phyloP scores from a whole-genome alignment of 2,113 vertebrate species.

The Entomyzon cyanotis region DNA sequence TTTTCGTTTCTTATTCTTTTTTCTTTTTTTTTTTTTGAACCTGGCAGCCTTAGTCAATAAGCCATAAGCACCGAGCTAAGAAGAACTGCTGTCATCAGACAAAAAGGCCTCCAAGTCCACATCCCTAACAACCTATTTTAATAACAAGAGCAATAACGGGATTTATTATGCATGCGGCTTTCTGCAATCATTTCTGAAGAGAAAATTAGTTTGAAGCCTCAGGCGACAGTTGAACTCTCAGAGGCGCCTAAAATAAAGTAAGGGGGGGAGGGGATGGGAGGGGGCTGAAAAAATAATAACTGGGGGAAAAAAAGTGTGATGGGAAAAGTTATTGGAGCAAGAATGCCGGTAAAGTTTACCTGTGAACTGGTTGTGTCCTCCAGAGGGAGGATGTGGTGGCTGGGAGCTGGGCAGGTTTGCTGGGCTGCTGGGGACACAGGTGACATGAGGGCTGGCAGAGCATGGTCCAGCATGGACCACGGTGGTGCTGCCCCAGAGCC shows the following conservation, averaged over 20 bases:
- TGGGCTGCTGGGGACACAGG: too few species aligned
- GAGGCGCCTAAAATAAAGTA: constrained; percentile 78
- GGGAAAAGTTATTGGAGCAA: constrained; percentile 64
- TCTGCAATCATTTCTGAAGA: constrained; percentile 76
- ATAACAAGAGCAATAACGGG: constrained; percentile 82
- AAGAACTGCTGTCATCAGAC: constrained; percentile 70
- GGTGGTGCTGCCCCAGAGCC: accelerated
- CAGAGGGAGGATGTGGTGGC: neutral
- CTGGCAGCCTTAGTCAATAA: constrained; percentile 58
- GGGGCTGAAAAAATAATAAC: constrained; percentile 57
- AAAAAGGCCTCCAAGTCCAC: constrained; percentile 67
- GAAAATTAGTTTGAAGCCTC: constrained; percentile 83
- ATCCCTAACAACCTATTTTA: constrained; percentile 76
- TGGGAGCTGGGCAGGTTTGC: too few species aligned
- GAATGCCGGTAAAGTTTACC: neutral
- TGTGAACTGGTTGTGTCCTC: neutral
- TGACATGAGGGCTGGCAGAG: neutral
- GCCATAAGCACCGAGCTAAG: constrained; percentile 63
- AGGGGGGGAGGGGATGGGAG: neutral
- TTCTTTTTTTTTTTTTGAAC: constrained; percentile 3
- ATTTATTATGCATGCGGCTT: constrained; percentile 82
- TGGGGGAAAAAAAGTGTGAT: constrained; percentile 24
- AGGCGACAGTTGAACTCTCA: constrained; percentile 82
- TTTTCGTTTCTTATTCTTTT: constrained; percentile 11
- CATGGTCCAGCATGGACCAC: neutral